Evolutionary conservation across 1,140 invertebrate species (phyloP), one percentile per base, ranked within the genome.

Genomic region (Anoplolepis gracilipes): DNA sequence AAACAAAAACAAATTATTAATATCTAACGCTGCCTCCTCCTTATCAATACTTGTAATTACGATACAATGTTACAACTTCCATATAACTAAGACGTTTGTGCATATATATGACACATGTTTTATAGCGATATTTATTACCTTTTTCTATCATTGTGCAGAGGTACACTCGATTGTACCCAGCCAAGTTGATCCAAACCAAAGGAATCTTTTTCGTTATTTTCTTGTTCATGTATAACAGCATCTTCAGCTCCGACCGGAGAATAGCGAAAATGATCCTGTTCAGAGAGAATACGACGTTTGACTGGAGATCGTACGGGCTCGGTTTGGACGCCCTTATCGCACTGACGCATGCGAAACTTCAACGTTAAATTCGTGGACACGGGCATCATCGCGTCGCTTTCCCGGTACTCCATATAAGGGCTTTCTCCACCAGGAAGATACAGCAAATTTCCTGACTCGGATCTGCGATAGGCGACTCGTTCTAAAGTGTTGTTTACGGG

Each of bases 401-500:
- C 94, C 65, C 95, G 95, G 90, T 95, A 96, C 85, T 96, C 95
- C 95, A 96, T 96, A 84, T 96, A 96, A 5, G 95, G 95, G 67
- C 94, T 95, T 70, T 95, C 94, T 46, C 94, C 90, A 30, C 94
- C 95, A 49, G 95, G 94, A 77, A 95, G 89, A 64, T 95, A 95
- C 22, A 94, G 79, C 39, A 94, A 88, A 62, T 94, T 92, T 46
- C 94, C 93, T 46, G 94, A 94, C 22, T 94, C 93, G 33, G 94
- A 95, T 88, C 94, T 93, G 33, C 93, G 92, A 90, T 94, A 95
- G 42, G 94, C 95, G 39, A 96, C 94, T 57, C 95, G 92, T 91
- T 97, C 97, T 89, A 96, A 93, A 85, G 95, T 96, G 92, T 96
- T 96, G 88, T 96, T 95, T 65, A 97, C 96, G 55, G 96, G 95